Evolutionary conservation across 2,888 invertebrate species (phyloP).

Genomic region (Cryptocheilus praepositus): DNA sequence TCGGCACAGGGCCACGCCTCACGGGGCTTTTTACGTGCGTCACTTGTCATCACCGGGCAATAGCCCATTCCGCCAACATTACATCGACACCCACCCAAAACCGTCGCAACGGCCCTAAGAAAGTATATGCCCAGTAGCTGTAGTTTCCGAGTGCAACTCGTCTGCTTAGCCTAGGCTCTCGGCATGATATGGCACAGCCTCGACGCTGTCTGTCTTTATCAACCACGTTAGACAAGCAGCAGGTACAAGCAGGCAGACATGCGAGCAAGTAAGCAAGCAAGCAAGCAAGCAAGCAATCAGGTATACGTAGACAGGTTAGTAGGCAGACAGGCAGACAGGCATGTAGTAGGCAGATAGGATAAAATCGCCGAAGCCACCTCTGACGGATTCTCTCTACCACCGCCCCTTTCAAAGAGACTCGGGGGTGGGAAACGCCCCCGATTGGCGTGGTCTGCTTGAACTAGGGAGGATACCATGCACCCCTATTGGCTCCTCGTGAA

Average conservation of each 20-base stretch:
- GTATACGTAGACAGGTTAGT: background rate
- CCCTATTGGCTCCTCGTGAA: slow-evolving; percentile 63
- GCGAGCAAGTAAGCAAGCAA: slow-evolving; percentile 31
- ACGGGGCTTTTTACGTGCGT: too few relatives aligned
- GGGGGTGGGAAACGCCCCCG: slow-evolving; percentile 52
- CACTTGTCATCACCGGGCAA: too few relatives aligned
- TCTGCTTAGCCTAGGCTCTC: slow-evolving; percentile 55
- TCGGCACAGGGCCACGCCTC: too few relatives aligned
- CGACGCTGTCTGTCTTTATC: slow-evolving; percentile 60
- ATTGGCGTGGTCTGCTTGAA: slow-evolving; percentile 56
- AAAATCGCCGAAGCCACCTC: slow-evolving; percentile 31
- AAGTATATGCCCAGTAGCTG: too few relatives aligned
- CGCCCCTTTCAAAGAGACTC: slow-evolving; percentile 31
- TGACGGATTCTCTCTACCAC: slow-evolving; percentile 30
- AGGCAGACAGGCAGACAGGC: slow-evolving; percentile 9
- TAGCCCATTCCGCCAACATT: too few relatives aligned
- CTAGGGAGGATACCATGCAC: slow-evolving; percentile 54
- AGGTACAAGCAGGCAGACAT: slow-evolving; percentile 2
- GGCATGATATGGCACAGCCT: slow-evolving; percentile 57
- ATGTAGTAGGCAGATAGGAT: too few relatives aligned
- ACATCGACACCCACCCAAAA: too few relatives aligned
- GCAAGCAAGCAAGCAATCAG: slow-evolving; percentile 16
- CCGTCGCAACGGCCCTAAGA: too few relatives aligned
- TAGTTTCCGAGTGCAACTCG: slow-evolving; percentile 49
- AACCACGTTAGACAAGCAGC: slow-evolving; percentile 29